Evolutionary conservation across 2,113 vertebrate genomes (phyloP).

Genomic region (Copsychus sechellarum): DNA sequence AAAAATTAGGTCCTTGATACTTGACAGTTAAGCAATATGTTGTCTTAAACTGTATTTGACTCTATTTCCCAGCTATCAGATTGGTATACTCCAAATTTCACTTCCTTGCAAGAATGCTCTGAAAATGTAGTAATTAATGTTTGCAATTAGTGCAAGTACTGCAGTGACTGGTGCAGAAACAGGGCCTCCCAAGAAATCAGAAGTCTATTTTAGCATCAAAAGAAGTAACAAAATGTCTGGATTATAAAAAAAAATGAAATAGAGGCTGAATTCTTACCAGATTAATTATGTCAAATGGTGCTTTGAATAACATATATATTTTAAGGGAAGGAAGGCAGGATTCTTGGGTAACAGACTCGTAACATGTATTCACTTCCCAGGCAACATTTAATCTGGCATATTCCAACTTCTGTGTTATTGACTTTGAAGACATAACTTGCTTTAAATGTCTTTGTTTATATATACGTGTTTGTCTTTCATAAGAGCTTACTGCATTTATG

Average conservation of each 20-base stretch:
- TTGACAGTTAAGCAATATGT: background rate
- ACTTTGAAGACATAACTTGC: conserved; percentile 10
- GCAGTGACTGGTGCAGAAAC: background rate
- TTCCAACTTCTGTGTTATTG: background rate
- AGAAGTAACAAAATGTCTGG: background rate
- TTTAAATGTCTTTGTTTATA: background rate
- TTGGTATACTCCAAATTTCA: background rate
- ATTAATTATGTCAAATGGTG: background rate
- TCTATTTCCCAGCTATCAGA: background rate
- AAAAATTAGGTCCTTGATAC: background rate
- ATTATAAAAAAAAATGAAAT: background rate
- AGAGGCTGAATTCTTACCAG: background rate
- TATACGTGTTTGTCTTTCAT: background rate
- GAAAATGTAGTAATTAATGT: background rate
- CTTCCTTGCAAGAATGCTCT: background rate
- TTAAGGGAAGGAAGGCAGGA: background rate
- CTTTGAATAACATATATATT: background rate
- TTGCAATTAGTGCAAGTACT: background rate
- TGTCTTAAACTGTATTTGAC: background rate
- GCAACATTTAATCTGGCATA: conserved; percentile 51
- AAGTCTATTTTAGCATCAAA: background rate
- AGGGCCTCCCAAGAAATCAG: background rate
- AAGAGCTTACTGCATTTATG: background rate
- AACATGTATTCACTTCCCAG: background rate
- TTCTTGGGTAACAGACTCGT: background rate